These are phyloP conservation scores for Muscidifurax raptorellus DNA, from an alignment of 1,140 invertebrate species.

Conservation along the genomic window DNA sequence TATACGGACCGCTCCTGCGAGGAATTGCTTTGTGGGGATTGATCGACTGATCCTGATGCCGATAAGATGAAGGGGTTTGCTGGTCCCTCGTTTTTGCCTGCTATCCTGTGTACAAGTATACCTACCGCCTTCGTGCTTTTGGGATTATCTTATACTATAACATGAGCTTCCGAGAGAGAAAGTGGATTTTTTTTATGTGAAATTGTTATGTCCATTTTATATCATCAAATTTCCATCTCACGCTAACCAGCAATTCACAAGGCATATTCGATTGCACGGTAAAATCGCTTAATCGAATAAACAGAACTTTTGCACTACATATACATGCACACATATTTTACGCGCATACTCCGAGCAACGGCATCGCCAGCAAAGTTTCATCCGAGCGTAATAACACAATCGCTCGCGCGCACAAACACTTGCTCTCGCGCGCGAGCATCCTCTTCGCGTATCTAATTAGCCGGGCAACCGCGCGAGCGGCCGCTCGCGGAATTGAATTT, in stretches of 20 bases:
- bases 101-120: too few relatives aligned
- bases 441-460: conserved; percentile 68
- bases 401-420: neutral
- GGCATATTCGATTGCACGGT: too few relatives aligned
- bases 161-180: too few relatives aligned
- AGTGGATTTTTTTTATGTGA: too few relatives aligned
- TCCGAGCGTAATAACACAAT: neutral
- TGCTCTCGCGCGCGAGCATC: conserved; percentile 29
- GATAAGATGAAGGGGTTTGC: neutral
- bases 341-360: too few relatives aligned
- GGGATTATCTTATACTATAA: too few relatives aligned
- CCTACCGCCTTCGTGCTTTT: too few relatives aligned
- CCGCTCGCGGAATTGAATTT: conserved; percentile 72
- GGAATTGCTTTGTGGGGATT: conserved; percentile 1
- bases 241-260: too few relatives aligned
- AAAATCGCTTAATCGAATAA: neutral
- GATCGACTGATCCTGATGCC: neutral
- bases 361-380: neutral
- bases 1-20: neutral
- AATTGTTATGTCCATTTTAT: too few relatives aligned
- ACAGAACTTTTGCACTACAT: neutral
- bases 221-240: too few relatives aligned
- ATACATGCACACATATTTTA: too few relatives aligned
- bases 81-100: neutral
- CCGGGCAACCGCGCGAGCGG: conserved; percentile 58